These are phyloP conservation scores for Druon quercuslanigerum DNA, from an alignment of 1,140 invertebrate genomes.

Conservation along the genomic window DNA sequence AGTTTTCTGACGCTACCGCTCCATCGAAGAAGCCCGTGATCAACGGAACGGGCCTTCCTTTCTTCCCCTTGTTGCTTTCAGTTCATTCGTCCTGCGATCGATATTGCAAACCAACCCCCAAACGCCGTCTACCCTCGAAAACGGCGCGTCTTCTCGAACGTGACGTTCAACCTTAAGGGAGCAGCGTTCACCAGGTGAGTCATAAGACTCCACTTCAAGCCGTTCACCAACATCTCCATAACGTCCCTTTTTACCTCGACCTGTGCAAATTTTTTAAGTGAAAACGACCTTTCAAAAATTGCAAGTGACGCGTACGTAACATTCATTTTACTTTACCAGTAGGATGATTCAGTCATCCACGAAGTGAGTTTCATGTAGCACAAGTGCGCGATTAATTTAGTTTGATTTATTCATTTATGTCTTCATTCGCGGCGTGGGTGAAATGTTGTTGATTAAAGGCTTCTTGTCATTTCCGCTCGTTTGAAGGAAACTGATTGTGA, in stretches of 20 bases:
- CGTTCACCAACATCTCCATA: slow-evolving; percentile 2
- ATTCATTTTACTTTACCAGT: neutral
- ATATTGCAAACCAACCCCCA: slow-evolving; percentile 40
- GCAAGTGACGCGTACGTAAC: neutral
- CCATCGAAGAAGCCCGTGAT: slow-evolving; percentile 42
- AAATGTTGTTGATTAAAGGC: slow-evolving; percentile 18
- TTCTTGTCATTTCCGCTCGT: slow-evolving; percentile 18
- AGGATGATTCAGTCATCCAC: slow-evolving; percentile 14
- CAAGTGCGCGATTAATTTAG: slow-evolving; percentile 22
- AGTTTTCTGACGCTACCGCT: slow-evolving; percentile 66
- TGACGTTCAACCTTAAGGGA: slow-evolving; percentile 7
- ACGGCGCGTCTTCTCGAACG: slow-evolving; percentile 14
- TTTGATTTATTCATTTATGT: slow-evolving; percentile 27
- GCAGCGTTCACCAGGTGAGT: slow-evolving; percentile 50
- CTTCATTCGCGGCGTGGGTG: slow-evolving; percentile 16
- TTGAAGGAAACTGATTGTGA: neutral
- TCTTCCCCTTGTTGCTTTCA: slow-evolving; percentile 11
- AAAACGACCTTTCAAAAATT: neutral
- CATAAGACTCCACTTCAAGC: neutral
- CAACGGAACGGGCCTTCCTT: slow-evolving; percentile 34
- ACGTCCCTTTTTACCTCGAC: neutral
- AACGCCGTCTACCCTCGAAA: slow-evolving; percentile 30
- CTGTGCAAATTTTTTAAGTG: neutral
- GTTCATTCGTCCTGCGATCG: slow-evolving; percentile 39
- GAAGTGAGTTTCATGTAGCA: neutral